Base-by-base conservation (phyloP, 1,140 invertebrate species). In the Uloborus diversus region DNA sequence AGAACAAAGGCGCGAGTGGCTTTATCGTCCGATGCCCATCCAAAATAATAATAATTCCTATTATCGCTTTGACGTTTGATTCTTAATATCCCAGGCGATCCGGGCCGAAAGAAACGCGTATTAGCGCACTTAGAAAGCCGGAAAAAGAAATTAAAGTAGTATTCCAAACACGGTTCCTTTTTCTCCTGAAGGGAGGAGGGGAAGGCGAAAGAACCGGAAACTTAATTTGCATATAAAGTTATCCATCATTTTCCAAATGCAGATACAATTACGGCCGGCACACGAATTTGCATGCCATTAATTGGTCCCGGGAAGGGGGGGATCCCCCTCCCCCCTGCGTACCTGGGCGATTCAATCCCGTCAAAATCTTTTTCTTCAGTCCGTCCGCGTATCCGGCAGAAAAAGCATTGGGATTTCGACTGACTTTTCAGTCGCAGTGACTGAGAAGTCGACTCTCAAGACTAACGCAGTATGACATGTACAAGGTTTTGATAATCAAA, bases 141-240 rank as follows among this genome's bases (percentile, higher is more conserved):
- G 69, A 61, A 76, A 76, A 76, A 76, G 71, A 76, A 76, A 76
- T 76, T 76, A 76, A 76, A 76, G 35, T 65, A 53, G 59, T 76
- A 76, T 76, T 76, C 71, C 59, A 76, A 76, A 76, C 71, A 76
- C 71, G 71, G 47, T 20, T n/a, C 32, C 47, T 65, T 25, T 53
- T 76, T 76, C 53, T 69, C 53, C 42, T 49, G 69, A 53, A 17
- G 53, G n/a, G 3, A 64, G 28, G 17, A 37, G 14, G 61, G 14
- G 11, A 23, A 14, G 17, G 33, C 47, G 59, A 42, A 76, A 76
- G 71, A 76, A 76, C 59, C 59, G 71, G 71, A 76, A 76, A 76
- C 59, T 76, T 64, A 76, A 76, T 76, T 76, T 76, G 71, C 71
- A 76, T 76, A 76, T 65, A 76, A 76, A 76, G 71, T 76, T 73